A percentile compares a stretch with the other conserved stretches of the same genome.
phyloP scores from a whole-genome alignment of 2,888 invertebrate genomes.

The Aphrophora alni region DNA sequence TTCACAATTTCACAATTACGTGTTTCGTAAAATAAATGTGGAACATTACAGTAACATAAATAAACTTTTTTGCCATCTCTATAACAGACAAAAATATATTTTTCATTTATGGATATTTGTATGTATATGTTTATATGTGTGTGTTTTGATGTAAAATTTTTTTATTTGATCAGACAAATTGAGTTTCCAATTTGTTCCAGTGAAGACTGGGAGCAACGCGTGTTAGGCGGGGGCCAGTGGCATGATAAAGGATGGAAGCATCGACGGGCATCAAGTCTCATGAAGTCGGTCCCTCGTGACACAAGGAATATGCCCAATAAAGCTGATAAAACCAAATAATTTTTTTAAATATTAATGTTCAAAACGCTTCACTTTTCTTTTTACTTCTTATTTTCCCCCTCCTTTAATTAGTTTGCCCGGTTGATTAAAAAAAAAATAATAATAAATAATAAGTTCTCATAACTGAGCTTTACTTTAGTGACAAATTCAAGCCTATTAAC shows the following conservation, averaged over 20 bases:
- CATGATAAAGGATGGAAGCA: constrained; percentile 5
- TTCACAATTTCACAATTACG: too few species aligned
- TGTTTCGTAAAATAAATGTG: too few species aligned
- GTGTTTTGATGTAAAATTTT: background rate
- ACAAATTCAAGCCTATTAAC: too few species aligned
- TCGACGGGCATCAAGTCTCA: background rate
- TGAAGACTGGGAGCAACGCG: constrained; percentile 5
- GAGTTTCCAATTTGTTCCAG: background rate
- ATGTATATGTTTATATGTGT: background rate
- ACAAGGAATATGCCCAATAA: constrained; percentile 3
- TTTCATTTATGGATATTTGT: background rate
- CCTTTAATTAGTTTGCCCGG: too few species aligned
- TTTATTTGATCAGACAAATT: background rate
- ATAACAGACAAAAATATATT: background rate
- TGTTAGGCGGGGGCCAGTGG: constrained; percentile 2
- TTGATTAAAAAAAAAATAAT: too few species aligned
- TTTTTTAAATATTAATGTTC: background rate
- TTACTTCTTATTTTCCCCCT: background rate
- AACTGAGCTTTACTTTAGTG: too few species aligned
- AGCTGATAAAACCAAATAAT: background rate
- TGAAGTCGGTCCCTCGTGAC: constrained; percentile 4
- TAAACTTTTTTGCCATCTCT: background rate
- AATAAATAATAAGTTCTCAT: too few species aligned
- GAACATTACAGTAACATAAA: background rate
- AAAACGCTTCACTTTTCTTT: background rate